Evolutionary conservation across 2,797 vertebrate species (phyloP).

Genomic region (Tauraco hartlaubi): DNA sequence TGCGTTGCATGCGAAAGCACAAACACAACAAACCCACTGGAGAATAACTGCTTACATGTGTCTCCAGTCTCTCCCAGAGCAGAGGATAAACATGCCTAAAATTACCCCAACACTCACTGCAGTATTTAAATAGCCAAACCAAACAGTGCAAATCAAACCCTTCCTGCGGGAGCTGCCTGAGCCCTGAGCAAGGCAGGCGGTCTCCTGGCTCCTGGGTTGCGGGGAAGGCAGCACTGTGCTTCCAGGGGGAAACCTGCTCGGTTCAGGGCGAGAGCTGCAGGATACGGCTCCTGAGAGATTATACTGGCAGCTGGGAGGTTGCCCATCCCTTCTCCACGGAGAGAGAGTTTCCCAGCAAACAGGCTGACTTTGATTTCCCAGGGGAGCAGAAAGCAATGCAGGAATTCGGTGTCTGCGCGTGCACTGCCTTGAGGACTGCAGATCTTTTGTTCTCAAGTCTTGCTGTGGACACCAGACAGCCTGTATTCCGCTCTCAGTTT

Average conservation of each 20-base stretch:
- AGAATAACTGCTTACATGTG: constrained; percentile 53
- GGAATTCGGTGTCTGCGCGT: constrained; percentile 13
- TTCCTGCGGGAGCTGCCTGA: neutral
- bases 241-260: neutral
- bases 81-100: constrained; percentile 65
- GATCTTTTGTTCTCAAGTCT: constrained; percentile 67
- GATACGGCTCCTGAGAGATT: neutral
- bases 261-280: neutral
- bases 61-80: constrained; percentile 33
- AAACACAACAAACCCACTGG: neutral
- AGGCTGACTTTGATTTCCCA: constrained; percentile 10
- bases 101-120: neutral
- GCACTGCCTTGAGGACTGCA: constrained; percentile 28
- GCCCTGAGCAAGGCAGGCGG: neutral
- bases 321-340: neutral
- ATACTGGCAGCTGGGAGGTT: neutral
- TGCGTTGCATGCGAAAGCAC: neutral
- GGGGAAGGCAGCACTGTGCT: neutral
- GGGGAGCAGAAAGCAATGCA: constrained; percentile 12
- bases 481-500: constrained; percentile 38
- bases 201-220: neutral
- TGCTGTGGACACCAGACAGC: constrained; percentile 42
- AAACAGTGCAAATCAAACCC: neutral
- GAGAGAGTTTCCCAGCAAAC: neutral
- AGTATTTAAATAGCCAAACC: constrained; percentile 21